phyloP scores from a whole-genome alignment of 2,113 vertebrate genomes.

The Lampris megalopsis region DNA sequence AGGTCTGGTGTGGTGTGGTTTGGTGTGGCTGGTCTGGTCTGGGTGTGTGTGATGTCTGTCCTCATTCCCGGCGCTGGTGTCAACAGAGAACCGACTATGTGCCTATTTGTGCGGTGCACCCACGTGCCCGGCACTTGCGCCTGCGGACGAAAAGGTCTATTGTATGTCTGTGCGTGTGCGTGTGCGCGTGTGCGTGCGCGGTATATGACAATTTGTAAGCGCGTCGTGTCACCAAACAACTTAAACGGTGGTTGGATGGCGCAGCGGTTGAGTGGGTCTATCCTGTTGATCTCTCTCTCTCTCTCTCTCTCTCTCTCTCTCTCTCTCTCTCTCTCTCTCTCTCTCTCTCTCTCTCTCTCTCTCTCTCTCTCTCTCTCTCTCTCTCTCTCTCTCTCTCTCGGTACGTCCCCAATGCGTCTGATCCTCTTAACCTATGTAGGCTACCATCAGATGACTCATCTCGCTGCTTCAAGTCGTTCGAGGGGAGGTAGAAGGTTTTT shows the following conservation, averaged over 20 bases:
- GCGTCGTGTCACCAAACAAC: constrained; percentile 17
- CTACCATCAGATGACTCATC: constrained; percentile 23
- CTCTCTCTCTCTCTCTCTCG: constrained; percentile 2
- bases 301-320: constrained; percentile 10
- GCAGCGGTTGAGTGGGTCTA: constrained; percentile 5
- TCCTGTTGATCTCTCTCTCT: not conserved
- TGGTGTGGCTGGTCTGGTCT: not conserved
- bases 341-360: not conserved
- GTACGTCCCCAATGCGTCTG: constrained; percentile 11
- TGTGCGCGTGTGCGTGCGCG: not conserved
- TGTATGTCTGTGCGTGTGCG: not conserved
- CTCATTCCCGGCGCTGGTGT: no score
- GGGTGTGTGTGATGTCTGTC: not conserved
- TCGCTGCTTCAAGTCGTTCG: not conserved
- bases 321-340: not conserved
- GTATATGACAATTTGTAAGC: not conserved
- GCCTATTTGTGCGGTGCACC: no score
- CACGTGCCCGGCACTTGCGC: not conserved
- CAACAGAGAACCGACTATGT: no score
- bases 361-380: constrained; percentile 7
- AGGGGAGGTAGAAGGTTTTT: not conserved
- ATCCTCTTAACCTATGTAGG: constrained; percentile 39
- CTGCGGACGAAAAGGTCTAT: not conserved
- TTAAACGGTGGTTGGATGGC: not conserved
- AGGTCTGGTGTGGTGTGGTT: not conserved